phyloP scores from a whole-genome alignment of 2,888 invertebrate species.

The Phortica okadai region DNA sequence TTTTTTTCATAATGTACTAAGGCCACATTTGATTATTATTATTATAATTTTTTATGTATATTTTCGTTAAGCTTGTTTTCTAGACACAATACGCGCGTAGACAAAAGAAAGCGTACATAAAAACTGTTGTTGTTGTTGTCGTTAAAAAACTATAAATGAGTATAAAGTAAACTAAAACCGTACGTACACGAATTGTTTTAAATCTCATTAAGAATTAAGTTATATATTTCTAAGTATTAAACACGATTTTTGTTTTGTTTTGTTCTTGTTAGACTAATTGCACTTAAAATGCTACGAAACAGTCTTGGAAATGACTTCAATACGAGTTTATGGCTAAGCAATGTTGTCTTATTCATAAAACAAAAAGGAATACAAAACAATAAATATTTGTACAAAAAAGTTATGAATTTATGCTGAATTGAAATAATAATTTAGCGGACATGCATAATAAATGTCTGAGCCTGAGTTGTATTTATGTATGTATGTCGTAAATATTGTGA shows the following conservation, averaged over 20 bases:
- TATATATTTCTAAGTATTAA: neutral
- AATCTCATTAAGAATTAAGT: neutral
- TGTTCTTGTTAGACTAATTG: constrained; percentile 1
- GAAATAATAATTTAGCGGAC: neutral
- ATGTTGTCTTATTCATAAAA: neutral
- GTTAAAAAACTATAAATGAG: neutral
- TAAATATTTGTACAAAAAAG: neutral
- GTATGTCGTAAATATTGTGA: constrained; percentile 21
- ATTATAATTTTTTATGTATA: neutral
- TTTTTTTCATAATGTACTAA: constrained; percentile 61
- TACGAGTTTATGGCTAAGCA: neutral
- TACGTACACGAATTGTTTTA: neutral
- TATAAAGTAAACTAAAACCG: neutral
- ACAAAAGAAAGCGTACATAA: neutral
- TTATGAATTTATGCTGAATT: neutral
- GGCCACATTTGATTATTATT: constrained; percentile 62
- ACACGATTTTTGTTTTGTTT: neutral
- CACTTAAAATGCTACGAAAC: constrained; percentile 20
- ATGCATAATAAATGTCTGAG: constrained; percentile 21
- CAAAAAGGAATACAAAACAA: neutral
- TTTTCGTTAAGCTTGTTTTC: constrained; percentile 31
- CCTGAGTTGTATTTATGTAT: constrained; percentile 11
- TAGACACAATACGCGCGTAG: neutral
- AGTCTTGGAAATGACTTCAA: constrained; percentile 25
- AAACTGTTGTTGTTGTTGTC: neutral